Evolutionary conservation across 2,797 vertebrate species (phyloP), one percentile per base, ranked within the genome.

Genomic region (Gambelia wislizenii): DNA sequence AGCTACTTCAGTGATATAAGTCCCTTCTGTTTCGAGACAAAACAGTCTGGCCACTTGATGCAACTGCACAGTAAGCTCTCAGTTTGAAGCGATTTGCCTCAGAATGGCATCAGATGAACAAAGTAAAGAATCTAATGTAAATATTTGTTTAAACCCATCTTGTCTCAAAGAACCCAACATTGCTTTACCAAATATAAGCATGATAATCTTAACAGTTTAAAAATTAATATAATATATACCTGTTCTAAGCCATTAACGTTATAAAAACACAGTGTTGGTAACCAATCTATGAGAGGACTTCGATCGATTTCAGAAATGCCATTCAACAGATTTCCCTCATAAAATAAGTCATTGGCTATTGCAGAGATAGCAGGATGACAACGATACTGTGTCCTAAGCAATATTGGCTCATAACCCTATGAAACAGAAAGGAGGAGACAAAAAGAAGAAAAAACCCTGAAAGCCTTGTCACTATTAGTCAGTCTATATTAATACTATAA

Each of bases 181-280:
- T 52, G 27, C 27, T 59, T 16, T 72, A 13, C 10, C 20, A 27
- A 84, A 10, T 54, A 36, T 33, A 75, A 75, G 36, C 52, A 6
- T 49, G 18, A 14, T 49, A 13, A 6, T 39, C 1, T 20, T 69
- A 81, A n/a, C 72, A 36, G 25, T 6, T 18, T 22, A 82, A 82
- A 42, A 82, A 75, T 3, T 1, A 83, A 72, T 85, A 39, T 16
- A 75, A 70, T 79, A 79, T 91, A 92, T 88, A 97, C 97, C 95
- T 98, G 96, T 42, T 98, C 97, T 10, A 88, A 47, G 9, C 97
- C 97, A 4, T 85, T 92, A 9, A 97, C 89, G 0, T 94, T 97
- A 42, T 97, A 98, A 91, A 98, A 98, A 59, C 97, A 97, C 1
- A 98, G 91, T 0, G 97, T 97, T 78, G 97, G 97, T 3, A 98